Base-by-base conservation (phyloP, 1,140 invertebrate genomes). In the Bombus affinis region DNA sequence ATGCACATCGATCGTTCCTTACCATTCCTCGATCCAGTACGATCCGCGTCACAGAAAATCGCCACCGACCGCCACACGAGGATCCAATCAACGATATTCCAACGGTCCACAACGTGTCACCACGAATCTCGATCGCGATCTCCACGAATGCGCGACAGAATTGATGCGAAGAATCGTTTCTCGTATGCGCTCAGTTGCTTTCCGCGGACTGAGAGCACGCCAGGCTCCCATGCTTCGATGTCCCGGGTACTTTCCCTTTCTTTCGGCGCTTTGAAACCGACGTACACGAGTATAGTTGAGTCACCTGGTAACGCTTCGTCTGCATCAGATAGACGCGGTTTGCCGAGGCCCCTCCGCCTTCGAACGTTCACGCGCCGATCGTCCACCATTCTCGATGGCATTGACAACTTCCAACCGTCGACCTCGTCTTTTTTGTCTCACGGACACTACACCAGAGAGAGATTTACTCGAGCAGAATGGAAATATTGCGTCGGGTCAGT, bases 191-290 rank as follows among this genome's bases (percentile, higher is more conserved):
- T n/a, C 92, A 89, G 81, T 89, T 91, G 89, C 92, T 89, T 93
- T 88, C 81, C 65, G 89, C 73, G 83, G 88, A 93, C 93, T 94
- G 92, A 93, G 88, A 91, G 89, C 89, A 89, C 88, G 80, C 74
- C 76, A 62, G 85, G 82, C 91, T 78, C 44, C 86, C 76, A 90
- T 84, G 73, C 84, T 86, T 83, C 86, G 80, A 83, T 91, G 89
- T 92, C 91, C 88, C 87, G 81, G 83, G 83, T 89, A 90, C 93
- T 94, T 94, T 94, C 93, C 93, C 93, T 94, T 94, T 94, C 93
- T 93, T 94, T 93, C 90, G 87, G 85, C 82, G 77, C 86, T 88
- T 91, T 81, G 57, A 72, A 82, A 86, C 72, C 82, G 47, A 59
- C 72, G 72, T 86, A 59, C 74, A 42, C 35, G 15, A 35, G 22